Conservation (phyloP, 2,113 vertebrate genomes). For the Synchiropus splendidus region DNA sequence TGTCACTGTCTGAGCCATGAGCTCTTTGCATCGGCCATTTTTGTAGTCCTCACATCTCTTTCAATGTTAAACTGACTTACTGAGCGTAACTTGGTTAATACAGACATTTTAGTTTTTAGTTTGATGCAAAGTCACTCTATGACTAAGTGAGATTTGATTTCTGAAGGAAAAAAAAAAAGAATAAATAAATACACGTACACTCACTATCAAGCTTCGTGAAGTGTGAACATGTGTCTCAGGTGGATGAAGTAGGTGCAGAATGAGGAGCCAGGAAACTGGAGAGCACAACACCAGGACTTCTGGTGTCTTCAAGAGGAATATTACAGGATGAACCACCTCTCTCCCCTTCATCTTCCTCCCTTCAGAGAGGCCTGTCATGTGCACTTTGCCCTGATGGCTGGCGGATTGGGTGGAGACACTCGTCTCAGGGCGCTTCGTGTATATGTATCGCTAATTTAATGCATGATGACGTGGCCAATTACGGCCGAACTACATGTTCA, state of each 20-base stretch:
- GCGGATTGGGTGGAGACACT: slow-evolving; percentile 80
- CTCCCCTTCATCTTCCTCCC: slow-evolving; percentile 45
- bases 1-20: too few relatives aligned
- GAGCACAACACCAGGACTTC: slow-evolving; percentile 27
- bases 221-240: too few relatives aligned
- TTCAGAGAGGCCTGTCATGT: slow-evolving; percentile 67
- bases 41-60: too few relatives aligned
- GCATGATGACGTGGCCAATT: slow-evolving; percentile 87
- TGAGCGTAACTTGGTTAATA: too few relatives aligned
- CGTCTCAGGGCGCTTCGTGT: slow-evolving; percentile 77
- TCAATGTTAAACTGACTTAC: too few relatives aligned
- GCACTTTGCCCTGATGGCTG: slow-evolving; percentile 73
- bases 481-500: slow-evolving; percentile 76
- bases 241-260: slow-evolving; percentile 6
- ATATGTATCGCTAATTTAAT: slow-evolving; percentile 84
- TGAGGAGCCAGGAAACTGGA: slow-evolving; percentile 14
- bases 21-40: too few relatives aligned
- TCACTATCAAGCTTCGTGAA: too few relatives aligned
- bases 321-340: slow-evolving; percentile 35
- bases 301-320: slow-evolving; percentile 48
- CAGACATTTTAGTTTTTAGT: too few relatives aligned
- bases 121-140: too few relatives aligned
- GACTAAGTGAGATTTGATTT: too few relatives aligned
- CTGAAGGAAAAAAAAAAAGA: too few relatives aligned
- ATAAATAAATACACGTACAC: too few relatives aligned